These are phyloP conservation scores for Cathartes aura DNA, from an alignment of 2,113 vertebrate genomes.

Conservation along the genomic window DNA sequence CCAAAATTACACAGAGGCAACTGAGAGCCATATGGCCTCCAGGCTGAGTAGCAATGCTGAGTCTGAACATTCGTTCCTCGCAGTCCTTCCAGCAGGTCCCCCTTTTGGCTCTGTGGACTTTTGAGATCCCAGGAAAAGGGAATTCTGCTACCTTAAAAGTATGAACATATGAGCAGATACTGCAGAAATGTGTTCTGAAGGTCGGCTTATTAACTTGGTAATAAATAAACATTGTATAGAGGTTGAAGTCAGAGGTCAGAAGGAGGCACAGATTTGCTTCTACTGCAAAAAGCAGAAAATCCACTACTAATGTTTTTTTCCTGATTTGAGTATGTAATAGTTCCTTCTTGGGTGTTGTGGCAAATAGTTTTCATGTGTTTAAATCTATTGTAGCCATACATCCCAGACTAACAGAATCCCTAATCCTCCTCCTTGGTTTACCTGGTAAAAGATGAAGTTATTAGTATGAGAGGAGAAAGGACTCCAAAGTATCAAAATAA, in stretches of 20 bases:
- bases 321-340: neutral
- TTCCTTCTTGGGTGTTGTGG: neutral
- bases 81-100: neutral
- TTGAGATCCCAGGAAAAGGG: neutral
- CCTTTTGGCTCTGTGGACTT: neutral
- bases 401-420: neutral
- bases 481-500: neutral
- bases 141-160: neutral
- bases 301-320: neutral
- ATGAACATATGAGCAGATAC: neutral
- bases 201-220: neutral
- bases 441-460: neutral
- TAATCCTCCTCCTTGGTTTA: neutral
- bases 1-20: neutral
- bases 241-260: neutral
- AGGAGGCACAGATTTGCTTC: neutral
- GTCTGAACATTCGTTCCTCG: neutral
- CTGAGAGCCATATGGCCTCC: neutral
- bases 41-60: fast-evolving
- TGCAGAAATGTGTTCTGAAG: neutral
- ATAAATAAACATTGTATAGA: neutral
- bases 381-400: neutral
- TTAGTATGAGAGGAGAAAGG: neutral
- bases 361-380: neutral
- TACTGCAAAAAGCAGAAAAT: neutral